Percentiles rank a stretch among this genome's conserved stretches.
These are phyloP conservation scores for Garrulus glandarius DNA, from an alignment of 2,797 vertebrate species.

Conservation along the genomic window DNA sequence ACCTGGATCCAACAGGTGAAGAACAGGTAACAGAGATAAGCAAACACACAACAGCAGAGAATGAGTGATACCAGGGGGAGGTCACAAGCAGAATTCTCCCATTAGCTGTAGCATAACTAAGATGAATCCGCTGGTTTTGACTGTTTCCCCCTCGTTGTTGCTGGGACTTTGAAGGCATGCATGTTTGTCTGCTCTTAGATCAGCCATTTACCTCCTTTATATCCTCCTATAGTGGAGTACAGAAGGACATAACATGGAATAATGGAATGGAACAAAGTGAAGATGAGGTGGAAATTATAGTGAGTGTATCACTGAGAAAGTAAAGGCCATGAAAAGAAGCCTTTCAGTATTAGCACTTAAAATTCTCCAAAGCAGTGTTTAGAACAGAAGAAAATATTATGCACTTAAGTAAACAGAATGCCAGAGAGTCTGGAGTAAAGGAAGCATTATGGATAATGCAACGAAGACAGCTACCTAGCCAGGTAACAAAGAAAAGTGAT, in stretches of 20 bases:
- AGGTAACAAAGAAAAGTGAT: background rate
- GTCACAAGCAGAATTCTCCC: background rate
- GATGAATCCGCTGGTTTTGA: background rate
- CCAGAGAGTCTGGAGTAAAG: background rate
- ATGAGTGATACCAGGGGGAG: background rate
- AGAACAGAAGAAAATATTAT: background rate
- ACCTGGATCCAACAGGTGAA: background rate
- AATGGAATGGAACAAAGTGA: background rate
- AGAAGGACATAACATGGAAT: background rate
- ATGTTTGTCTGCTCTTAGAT: background rate
- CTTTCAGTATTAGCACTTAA: background rate
- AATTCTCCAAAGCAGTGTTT: background rate
- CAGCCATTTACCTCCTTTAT: background rate
- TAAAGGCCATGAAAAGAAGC: background rate
- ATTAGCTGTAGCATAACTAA: background rate
- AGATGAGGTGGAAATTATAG: background rate
- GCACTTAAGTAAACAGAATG: background rate
- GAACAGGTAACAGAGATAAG: background rate
- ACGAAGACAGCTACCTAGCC: accelerated
- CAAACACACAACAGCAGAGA: background rate
- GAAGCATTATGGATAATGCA: background rate
- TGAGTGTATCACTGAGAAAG: background rate
- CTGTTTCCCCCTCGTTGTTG: accelerated
- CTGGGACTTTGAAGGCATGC: background rate
- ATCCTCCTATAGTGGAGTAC: background rate